phyloP scores from a whole-genome alignment of 2,113 vertebrate genomes.

The Calcarius ornatus region DNA sequence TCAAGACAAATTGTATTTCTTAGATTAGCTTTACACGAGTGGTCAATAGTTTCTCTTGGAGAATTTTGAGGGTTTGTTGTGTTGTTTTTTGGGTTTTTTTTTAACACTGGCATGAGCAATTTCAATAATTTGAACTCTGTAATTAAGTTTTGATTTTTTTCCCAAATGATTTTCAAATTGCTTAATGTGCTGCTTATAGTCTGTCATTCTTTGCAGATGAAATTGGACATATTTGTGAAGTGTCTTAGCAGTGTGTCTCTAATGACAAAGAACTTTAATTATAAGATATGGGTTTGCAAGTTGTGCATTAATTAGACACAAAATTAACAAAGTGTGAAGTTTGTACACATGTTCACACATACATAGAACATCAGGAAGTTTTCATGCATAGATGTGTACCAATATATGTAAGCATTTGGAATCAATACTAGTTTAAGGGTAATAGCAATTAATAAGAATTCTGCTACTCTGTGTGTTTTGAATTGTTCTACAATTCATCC shows the following conservation, averaged over 20 bases:
- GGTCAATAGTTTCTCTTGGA: conserved; percentile 46
- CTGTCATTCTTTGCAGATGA: conserved; percentile 49
- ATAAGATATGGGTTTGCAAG: conserved; percentile 24
- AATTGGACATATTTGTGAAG: conserved; percentile 30
- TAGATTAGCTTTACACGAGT: conserved; percentile 33
- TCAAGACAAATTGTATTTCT: conserved; percentile 63
- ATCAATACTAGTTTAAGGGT: neutral
- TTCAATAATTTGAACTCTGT: conserved; percentile 42
- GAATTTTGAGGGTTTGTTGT: neutral
- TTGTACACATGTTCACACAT: neutral
- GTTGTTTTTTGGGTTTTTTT: neutral
- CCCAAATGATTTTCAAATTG: conserved; percentile 45
- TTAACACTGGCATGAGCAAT: neutral
- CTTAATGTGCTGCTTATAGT: conserved; percentile 27
- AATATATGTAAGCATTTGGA: neutral
- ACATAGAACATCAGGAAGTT: neutral
- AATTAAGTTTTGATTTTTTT: conserved; percentile 48
- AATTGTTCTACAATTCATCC: neutral
- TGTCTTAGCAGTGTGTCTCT: neutral
- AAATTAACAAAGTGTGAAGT: conserved; percentile 28
- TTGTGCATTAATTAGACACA: conserved; percentile 34
- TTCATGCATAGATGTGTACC: neutral
- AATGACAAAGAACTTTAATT: conserved; percentile 39
- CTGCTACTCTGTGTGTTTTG: neutral
- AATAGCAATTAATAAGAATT: neutral